A percentile compares a stretch with the other conserved stretches of the same genome.
phyloP scores from a whole-genome alignment of 2,888 invertebrate genomes.

The Chaetogeoica ovagalla region DNA sequence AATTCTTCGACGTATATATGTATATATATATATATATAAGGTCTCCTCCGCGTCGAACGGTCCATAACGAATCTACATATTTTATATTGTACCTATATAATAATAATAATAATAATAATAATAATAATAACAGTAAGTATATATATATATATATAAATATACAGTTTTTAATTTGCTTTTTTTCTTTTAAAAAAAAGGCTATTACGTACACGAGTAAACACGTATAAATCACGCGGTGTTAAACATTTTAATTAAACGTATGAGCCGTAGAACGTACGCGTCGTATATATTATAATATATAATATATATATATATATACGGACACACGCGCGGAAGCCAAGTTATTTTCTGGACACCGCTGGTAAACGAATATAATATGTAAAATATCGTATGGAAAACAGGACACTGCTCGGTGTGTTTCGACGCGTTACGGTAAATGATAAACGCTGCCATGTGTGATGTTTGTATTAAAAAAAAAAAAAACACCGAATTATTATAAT shows the following conservation, averaged over 20 bases:
- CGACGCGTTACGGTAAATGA: too few relatives aligned
- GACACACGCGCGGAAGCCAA: not conserved
- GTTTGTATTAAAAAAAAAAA: not conserved
- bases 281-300: too few relatives aligned
- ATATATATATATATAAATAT: not conserved
- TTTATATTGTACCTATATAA: too few relatives aligned
- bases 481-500: not conserved
- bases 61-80: constrained; percentile 43
- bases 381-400: too few relatives aligned
- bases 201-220: not conserved
- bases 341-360: too few relatives aligned
- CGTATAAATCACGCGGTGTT: constrained; percentile 25
- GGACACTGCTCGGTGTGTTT: too few relatives aligned
- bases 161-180: constrained; percentile 36
- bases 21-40: too few relatives aligned
- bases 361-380: too few relatives aligned
- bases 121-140: too few relatives aligned
- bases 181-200: too few relatives aligned
- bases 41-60: constrained; percentile 2
- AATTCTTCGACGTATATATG: constrained; percentile 19
- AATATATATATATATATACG: not conserved
- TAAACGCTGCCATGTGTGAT: too few relatives aligned
- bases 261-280: not conserved
- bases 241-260: constrained; percentile 3
- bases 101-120: too few relatives aligned